These are phyloP conservation scores for Microtus oregoni DNA, from an alignment of 2,113 vertebrate genomes.

Conservation along the genomic window DNA sequence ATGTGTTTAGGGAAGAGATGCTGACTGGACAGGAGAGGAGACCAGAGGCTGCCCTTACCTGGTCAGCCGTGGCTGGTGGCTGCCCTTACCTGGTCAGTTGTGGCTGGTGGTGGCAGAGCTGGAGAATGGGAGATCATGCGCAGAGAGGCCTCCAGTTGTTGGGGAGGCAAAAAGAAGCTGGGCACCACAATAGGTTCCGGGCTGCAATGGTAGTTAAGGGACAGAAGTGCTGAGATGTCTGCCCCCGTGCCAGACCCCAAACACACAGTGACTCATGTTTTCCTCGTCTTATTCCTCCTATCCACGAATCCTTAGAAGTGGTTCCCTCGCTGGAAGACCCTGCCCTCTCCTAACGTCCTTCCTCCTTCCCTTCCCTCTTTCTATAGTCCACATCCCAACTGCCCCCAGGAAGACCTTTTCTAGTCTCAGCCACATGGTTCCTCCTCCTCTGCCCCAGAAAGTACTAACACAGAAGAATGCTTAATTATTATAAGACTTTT, in stretches of 20 bases:
- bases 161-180: slow-evolving; percentile 95
- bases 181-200: slow-evolving; percentile 87
- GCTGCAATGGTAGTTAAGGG: slow-evolving; percentile 88
- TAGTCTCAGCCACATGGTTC: not conserved
- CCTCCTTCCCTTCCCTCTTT: not conserved
- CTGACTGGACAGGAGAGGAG: not conserved
- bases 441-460: not conserved
- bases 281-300: not conserved
- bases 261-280: not conserved
- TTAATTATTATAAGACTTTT: not conserved
- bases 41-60: slow-evolving; percentile 85
- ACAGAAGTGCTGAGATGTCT: slow-evolving; percentile 13
- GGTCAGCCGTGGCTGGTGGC: slow-evolving; percentile 39
- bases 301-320: not conserved
- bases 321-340: not conserved
- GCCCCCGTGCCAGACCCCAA: not conserved
- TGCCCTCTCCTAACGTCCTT: not conserved
- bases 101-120: slow-evolving; percentile 80
- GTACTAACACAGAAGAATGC: not conserved
- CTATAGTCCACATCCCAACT: not conserved
- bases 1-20: not conserved
- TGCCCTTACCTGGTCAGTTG: slow-evolving; percentile 86
- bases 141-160: slow-evolving; percentile 94
- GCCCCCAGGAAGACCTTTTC: not conserved
- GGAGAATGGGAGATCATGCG: slow-evolving; percentile 89